Conservation (phyloP, 2,888 invertebrate genomes). For the Eledone cirrhosa region DNA sequence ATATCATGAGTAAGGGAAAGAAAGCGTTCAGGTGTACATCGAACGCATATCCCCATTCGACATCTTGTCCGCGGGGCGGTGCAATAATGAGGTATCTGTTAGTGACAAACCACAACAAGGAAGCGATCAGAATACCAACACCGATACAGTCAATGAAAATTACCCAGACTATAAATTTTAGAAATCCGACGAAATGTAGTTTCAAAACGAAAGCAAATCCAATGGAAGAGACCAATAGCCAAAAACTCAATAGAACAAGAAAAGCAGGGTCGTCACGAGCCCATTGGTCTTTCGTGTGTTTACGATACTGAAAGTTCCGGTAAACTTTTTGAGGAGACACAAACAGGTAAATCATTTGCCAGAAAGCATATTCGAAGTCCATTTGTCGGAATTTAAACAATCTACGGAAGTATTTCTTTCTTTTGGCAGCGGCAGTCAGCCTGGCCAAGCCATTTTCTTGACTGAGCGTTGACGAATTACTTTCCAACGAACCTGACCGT, state of each 20-base stretch:
- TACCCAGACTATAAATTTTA: conserved; percentile 88
- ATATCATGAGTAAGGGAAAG: conserved; percentile 92
- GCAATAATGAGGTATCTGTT: conserved; percentile 74
- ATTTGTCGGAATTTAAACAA: conserved; percentile 87
- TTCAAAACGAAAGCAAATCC: conserved; percentile 84
- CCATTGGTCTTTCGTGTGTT: conserved; percentile 98
- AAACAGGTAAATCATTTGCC: conserved; percentile 98
- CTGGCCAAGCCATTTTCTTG: conserved; percentile 37
- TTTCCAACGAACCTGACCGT: no score
- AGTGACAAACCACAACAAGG: conserved; percentile 85
- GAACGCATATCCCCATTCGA: conserved; percentile 99
- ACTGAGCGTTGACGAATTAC: neutral
- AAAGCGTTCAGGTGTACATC: conserved; percentile 99
- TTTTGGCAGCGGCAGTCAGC: conserved; percentile 81
- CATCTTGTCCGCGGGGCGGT: conserved; percentile 75
- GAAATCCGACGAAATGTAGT: conserved; percentile 73
- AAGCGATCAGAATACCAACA: conserved; percentile 85
- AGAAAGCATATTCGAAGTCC: conserved; percentile 99
- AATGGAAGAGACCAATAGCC: conserved; percentile 88
- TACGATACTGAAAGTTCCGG: conserved; percentile 33
- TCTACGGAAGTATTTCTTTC: conserved; percentile 73
- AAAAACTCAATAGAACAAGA: conserved; percentile 86
- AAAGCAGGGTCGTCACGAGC: conserved; percentile 99
- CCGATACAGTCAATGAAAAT: conserved; percentile 94
- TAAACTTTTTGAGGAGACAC: conserved; percentile 91